Evolutionary conservation across 2,113 vertebrate genomes (phyloP).

Genomic region (Oncorhynchus keta): DNA sequence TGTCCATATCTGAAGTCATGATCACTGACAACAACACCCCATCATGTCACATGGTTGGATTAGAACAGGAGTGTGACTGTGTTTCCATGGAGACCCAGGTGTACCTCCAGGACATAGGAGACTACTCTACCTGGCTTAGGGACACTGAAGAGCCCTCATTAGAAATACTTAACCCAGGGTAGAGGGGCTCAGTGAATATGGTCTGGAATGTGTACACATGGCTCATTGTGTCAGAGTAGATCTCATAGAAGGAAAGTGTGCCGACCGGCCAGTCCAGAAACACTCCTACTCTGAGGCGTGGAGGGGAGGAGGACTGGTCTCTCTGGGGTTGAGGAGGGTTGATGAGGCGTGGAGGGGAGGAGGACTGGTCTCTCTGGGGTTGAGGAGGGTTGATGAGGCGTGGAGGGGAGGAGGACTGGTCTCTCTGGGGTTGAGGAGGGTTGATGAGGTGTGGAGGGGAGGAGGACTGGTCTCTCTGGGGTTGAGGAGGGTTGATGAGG

Average conservation of each 20-base stretch:
- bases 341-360: no score
- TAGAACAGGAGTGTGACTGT: background rate
- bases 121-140: slow-evolving; percentile 23
- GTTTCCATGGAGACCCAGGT: background rate
- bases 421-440: no score
- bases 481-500: no score
- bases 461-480: no score
- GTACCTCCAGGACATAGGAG: no score
- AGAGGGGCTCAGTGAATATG: slow-evolving; percentile 21
- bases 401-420: no score
- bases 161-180: background rate
- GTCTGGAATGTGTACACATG: background rate
- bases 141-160: slow-evolving; percentile 4
- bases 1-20: no score
- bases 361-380: no score
- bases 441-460: no score
- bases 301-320: background rate
- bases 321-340: background rate
- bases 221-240: slow-evolving; percentile 5
- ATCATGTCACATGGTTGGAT: no score
- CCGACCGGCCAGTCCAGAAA: slow-evolving; percentile 38
- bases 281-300: slow-evolving; percentile 24
- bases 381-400: no score
- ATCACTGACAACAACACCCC: no score
- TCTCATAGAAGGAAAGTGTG: slow-evolving; percentile 25